Conservation (phyloP, 2,113 vertebrate species). For the Lates calcarifer region DNA sequence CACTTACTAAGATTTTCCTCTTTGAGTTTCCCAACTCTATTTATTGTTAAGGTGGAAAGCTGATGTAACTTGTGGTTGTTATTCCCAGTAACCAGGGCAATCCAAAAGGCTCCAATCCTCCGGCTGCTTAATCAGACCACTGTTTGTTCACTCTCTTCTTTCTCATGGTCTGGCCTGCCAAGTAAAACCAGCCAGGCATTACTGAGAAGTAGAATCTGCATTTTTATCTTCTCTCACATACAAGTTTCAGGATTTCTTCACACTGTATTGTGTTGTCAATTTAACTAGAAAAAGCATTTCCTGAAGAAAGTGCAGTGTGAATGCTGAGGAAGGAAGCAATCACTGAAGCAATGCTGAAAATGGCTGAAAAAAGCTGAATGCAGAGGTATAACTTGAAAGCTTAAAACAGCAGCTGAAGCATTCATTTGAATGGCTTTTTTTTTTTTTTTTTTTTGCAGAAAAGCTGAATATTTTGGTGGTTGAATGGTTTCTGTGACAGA, state of each 20-base stretch:
- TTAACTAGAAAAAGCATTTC: too few relatives aligned
- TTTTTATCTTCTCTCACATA: constrained; percentile 13
- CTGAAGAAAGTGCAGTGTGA: too few relatives aligned
- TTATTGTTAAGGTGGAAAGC: constrained; percentile 47
- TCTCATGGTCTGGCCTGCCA: constrained; percentile 60
- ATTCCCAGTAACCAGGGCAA: constrained; percentile 62
- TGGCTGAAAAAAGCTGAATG: too few relatives aligned
- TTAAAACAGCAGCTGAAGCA: too few relatives aligned
- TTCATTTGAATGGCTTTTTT: too few relatives aligned
- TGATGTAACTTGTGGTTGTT: constrained; percentile 60
- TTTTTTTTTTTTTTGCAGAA: too few relatives aligned
- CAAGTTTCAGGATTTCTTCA: background rate
- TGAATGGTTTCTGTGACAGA: too few relatives aligned
- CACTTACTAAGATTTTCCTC: constrained; percentile 13
- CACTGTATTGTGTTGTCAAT: too few relatives aligned
- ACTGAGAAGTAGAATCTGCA: constrained; percentile 40
- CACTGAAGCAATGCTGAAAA: too few relatives aligned
- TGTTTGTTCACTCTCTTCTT: constrained; percentile 61
- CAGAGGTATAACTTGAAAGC: too few relatives aligned
- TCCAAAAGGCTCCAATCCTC: constrained; percentile 51
- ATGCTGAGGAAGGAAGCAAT: too few relatives aligned
- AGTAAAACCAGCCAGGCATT: constrained; percentile 48
- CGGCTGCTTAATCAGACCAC: constrained; percentile 59
- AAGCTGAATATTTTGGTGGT: too few relatives aligned
- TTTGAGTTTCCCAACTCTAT: constrained; percentile 18